Percentiles rank a stretch among this genome's conserved stretches.
Evolutionary conservation across 2,113 vertebrate species (phyloP).

Genomic region (Phainopepla nitens): DNA sequence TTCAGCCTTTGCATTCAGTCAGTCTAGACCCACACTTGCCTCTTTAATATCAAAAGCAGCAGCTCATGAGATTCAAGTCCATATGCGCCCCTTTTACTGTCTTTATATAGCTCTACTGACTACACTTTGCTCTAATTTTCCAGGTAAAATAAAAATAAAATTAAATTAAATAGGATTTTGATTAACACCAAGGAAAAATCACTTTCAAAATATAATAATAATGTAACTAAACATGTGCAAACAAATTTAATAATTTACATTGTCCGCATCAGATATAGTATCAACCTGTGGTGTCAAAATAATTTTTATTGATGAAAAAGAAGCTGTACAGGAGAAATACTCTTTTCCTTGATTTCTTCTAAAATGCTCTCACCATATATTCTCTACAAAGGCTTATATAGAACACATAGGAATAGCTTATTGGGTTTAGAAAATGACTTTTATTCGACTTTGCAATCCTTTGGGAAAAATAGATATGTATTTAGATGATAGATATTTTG

Average conservation of each 20-base stretch:
- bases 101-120: background rate
- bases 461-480: background rate
- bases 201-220: background rate
- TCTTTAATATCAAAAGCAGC: background rate
- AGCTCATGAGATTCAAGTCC: background rate
- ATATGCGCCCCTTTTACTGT: background rate
- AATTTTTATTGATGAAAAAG: background rate
- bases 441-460: background rate
- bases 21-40: background rate
- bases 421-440: background rate
- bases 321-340: background rate
- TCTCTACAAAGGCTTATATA: background rate
- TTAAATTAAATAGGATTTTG: background rate
- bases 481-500: background rate
- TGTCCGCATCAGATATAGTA: background rate
- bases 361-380: background rate
- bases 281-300: background rate
- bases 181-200: background rate
- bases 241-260: background rate
- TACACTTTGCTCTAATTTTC: background rate
- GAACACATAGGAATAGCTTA: background rate
- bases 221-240: background rate
- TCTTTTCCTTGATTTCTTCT: background rate
- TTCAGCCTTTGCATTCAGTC: background rate
- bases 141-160: background rate